Evolutionary conservation across 2,888 invertebrate species (phyloP).

Genomic region (Brachypalpus laphriformis): DNA sequence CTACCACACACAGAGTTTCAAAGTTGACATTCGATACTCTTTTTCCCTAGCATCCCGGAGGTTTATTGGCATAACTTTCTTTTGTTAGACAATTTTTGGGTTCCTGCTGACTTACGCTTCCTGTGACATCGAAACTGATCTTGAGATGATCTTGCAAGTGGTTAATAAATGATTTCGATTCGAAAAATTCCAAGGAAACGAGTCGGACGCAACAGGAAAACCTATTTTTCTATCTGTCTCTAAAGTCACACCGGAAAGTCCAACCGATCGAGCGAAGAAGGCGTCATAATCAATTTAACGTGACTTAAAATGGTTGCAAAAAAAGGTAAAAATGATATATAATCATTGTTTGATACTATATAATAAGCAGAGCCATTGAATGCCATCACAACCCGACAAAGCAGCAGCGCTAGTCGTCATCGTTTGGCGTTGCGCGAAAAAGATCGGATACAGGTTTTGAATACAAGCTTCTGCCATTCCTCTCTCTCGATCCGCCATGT

Average conservation of each 20-base stretch:
- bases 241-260: constrained; percentile 23
- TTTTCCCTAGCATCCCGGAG: constrained; percentile 16
- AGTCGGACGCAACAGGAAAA: neutral
- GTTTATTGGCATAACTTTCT: neutral
- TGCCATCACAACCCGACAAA: constrained; percentile 30
- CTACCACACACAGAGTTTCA: constrained; percentile 51
- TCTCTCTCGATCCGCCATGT: constrained; percentile 27
- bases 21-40: constrained; percentile 52
- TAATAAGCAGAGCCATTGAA: constrained; percentile 15
- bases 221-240: constrained; percentile 2
- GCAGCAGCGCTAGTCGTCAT: neutral
- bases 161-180: neutral
- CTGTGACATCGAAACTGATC: neutral
- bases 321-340: constrained; percentile 17
- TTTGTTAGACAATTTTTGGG: neutral
- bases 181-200: neutral
- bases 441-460: constrained; percentile 52
- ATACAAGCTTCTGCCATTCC: constrained; percentile 33
- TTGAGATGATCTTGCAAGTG: neutral
- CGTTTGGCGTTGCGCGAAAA: constrained; percentile 27
- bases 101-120: constrained; percentile 20
- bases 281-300: constrained; percentile 5
- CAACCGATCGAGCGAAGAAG: constrained; percentile 21
- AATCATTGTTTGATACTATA: constrained; percentile 6
- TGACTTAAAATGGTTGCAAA: constrained; percentile 5